phyloP scores from a whole-genome alignment of 2,113 vertebrate species.

The Trematomus loennbergii region DNA sequence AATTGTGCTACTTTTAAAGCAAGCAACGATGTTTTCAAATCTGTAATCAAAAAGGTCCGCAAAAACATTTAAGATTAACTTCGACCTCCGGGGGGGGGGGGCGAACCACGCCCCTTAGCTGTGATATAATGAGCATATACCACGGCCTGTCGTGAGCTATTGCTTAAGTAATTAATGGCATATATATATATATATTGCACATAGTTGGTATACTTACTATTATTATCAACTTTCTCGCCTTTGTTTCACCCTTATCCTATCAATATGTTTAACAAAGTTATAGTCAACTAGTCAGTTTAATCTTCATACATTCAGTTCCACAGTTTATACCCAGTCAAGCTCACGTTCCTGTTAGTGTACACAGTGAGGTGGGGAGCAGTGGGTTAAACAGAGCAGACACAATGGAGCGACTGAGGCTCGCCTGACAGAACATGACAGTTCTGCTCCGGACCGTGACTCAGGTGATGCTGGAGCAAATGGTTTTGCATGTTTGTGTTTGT shows the following conservation, averaged over 20 bases:
- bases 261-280: no score
- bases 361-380: not conserved
- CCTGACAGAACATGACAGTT: not conserved
- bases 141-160: no score
- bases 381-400: not conserved
- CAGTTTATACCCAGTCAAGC: not conserved
- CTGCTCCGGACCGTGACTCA: not conserved
- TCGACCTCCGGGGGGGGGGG: no score
- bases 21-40: no score
- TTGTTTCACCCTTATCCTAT: not conserved
- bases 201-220: no score
- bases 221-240: not conserved
- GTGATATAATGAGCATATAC: no score
- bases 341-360: not conserved
- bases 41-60: no score
- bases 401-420: not conserved
- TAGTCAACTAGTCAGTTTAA: not conserved
- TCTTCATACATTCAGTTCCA: not conserved
- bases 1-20: no score
- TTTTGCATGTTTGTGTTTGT: not conserved
- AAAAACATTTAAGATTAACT: no score
- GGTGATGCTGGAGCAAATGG: not conserved
- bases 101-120: no score
- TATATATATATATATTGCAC: no score
- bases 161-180: no score